Evolutionary conservation across 2,888 invertebrate genomes (phyloP), one percentile per base, ranked within the genome.

Genomic region (Nemurella pictetii): DNA sequence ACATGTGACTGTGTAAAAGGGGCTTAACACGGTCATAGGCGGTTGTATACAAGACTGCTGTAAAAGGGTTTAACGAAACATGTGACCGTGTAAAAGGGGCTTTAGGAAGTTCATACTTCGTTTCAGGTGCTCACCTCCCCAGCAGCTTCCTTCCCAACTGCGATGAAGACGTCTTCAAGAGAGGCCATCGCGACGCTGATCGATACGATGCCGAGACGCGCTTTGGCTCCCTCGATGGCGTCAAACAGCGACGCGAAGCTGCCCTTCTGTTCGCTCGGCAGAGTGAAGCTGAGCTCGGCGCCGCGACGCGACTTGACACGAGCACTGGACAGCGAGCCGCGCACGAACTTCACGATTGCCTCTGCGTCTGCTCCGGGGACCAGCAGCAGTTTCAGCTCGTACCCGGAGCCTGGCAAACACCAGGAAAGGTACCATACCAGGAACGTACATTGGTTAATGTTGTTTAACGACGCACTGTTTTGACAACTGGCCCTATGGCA

Each of bases 121-220:
- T 12, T 4, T 35, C 35, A 35, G 35, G 4, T 35, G 35, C 35
- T 35, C 5, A 35, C 35, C 35, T 35, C 25, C 7, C 25, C 73
- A 20, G 73, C 4, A 26, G 75, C 75, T 26, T 9, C 27, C 3
- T 75, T 28, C 7, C 26, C 75, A 26, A 75, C 75, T 0, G 27
- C 95, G 83, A 98, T 89, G 89, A 97, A 98, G 0, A 99, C 98
- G 90, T 98, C 98, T 90, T 99, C 98, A 88, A 99, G 92, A 0
- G 98, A 97, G 0, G 98, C 96, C 26, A 96, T 93, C 0, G 97
- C 95, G 0, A 98, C 93, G 0, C 97, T 96, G 85, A 97, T 95
- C 7, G 95, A 94, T 81, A 93, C 92, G 77, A 98, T 94, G 0
- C 94, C 94, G n/a, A 81, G 36, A n/a, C 96, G 90, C 3, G 91